Conservation (phyloP, 2,888 invertebrate species). For the Agrypnus murinus region DNA sequence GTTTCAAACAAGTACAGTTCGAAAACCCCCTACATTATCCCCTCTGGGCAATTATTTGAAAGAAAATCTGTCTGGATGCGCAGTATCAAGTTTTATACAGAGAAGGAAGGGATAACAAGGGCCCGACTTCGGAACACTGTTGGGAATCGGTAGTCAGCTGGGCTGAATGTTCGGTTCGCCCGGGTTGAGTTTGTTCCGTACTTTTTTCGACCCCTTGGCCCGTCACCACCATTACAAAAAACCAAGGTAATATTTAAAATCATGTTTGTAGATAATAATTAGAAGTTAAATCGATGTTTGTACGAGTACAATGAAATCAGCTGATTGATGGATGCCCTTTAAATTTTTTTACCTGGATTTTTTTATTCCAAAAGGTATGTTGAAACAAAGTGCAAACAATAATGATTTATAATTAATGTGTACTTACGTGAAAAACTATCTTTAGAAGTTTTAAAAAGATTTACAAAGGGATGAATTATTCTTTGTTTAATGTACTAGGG, state of each 20-base stretch:
- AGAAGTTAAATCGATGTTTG: no score
- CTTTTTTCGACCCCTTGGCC: constrained; percentile 56
- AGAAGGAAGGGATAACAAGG: constrained; percentile 49
- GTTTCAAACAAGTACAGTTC: no score
- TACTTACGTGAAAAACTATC: not conserved
- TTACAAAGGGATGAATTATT: constrained; percentile 18
- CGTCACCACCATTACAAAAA: constrained; percentile 26
- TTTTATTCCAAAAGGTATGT: not conserved
- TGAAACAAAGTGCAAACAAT: not conserved
- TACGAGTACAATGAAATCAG: not conserved
- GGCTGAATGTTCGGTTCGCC: constrained; percentile 59
- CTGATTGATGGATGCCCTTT: no score
- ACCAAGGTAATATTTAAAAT: constrained; percentile 18
- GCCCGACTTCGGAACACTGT: constrained; percentile 33
- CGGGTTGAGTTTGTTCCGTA: constrained; percentile 56
- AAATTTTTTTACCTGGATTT: not conserved
- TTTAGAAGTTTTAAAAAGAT: not conserved
- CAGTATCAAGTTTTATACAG: constrained; percentile 34
- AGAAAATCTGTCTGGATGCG: constrained; percentile 37
- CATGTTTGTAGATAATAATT: not conserved
- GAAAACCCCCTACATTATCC: not conserved
- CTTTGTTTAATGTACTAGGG: constrained; percentile 25
- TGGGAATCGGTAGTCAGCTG: constrained; percentile 60
- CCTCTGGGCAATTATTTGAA: constrained; percentile 14
- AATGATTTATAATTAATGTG: no score